Evolutionary conservation across 2,888 invertebrate genomes (phyloP).

Genomic region (Campaea margaritaria): DNA sequence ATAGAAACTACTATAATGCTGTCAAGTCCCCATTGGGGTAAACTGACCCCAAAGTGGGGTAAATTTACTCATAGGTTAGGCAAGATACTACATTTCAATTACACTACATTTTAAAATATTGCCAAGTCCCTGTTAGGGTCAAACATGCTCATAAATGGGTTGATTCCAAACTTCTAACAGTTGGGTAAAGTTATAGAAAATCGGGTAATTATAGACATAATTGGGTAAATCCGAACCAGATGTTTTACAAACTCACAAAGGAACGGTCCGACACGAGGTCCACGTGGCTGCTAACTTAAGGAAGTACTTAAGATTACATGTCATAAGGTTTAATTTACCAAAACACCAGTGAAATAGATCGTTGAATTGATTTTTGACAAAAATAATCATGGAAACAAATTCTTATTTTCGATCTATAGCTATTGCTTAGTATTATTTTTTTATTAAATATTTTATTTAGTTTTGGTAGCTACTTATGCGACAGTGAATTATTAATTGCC

Average conservation of each 20-base stretch:
- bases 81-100: too few relatives aligned
- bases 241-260: constrained; percentile 47
- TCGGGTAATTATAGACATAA: too few relatives aligned
- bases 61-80: too few relatives aligned
- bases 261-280: constrained; percentile 18
- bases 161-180: too few relatives aligned
- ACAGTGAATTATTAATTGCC: constrained; percentile 18
- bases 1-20: too few relatives aligned
- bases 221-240: not conserved
- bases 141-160: too few relatives aligned
- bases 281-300: constrained; percentile 73
- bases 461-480: constrained; percentile 56
- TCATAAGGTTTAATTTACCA: constrained; percentile 50
- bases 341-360: constrained; percentile 63
- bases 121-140: too few relatives aligned
- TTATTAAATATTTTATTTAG: constrained; percentile 43
- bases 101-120: too few relatives aligned
- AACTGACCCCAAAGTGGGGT: too few relatives aligned
- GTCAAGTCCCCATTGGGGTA: too few relatives aligned
- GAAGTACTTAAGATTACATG: constrained; percentile 63
- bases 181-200: too few relatives aligned
- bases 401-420: constrained; percentile 44
- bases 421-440: constrained; percentile 50
- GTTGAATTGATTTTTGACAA: constrained; percentile 45
- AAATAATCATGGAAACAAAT: constrained; percentile 1